Base-by-base conservation (phyloP, 23 tunicate species). In the Clavelina lepadiformis region DNA sequence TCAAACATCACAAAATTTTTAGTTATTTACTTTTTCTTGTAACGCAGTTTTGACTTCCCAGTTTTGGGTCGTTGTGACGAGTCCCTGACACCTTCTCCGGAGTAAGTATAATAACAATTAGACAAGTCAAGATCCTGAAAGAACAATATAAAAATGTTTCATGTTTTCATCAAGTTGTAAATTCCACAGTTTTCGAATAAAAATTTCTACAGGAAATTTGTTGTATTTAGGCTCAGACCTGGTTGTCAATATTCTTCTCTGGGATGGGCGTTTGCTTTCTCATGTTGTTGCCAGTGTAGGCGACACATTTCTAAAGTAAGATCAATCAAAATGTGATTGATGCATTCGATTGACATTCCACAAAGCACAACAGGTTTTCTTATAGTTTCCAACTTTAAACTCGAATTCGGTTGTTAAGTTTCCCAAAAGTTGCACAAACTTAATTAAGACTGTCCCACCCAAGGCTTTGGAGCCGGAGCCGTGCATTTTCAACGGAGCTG, bases 221-320 rank as follows among this genome's bases (percentile, higher is more conserved):
- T 61, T 61, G 50, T 13, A 41, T 41, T 41, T 11, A 41, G 15
- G 49, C 15, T 15, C 15, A 41, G 15, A 70, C 76, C 60, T 67
- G 72, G 29, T 78, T 57, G 8, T 64, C 35, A 13, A 47, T 27
- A 65, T 65, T 61, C 28, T 51, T 54, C 5, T 79, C 88, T 8
- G 76, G 84, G 3, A 53, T 27, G 1, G 83, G 84, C 0, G 72
- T 37, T 38, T 74, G 88, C 35, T 80, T 76, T 33, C 91, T 61
- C 98, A 91, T 91, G 46, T 91, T 91, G 47, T 91, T 91, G 11
- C 98, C 98, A 28, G 98, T 91, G 80, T 91, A 91, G 25, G 98
- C 98, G 19, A 82, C 91, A 31, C 91, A 76, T 75, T 71, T 75
- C 88, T 74, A 28, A 0, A n/a, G 31, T 27, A 38, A 15, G 47